Evolutionary conservation across 2,888 invertebrate species (phyloP), one percentile per base, ranked within the genome.

Genomic region (Himalopsyche anomala): DNA sequence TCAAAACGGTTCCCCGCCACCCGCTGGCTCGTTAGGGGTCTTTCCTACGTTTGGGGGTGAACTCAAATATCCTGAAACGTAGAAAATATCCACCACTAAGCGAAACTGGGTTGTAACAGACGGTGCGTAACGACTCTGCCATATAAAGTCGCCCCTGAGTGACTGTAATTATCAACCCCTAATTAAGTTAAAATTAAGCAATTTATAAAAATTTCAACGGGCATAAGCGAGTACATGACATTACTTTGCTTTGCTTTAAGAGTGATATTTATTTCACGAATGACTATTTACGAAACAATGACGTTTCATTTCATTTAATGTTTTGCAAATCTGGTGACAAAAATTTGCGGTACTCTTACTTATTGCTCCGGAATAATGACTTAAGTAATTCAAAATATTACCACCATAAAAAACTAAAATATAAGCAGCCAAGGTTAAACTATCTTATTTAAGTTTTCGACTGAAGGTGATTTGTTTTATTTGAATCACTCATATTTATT

Each of bases 151-250:
- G 36, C 74, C 74, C 74, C 74, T 74, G 74, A 74, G 74, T 74
- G 74, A 74, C 74, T 74, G 74, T 74, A 74, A 74, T 74, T 74
- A 74, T 74, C 74, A 74, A 74, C 74, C 74, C 74, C 74, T 74
- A 74, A 74, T 74, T 74, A 74, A 74, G 74, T 74, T 74, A 74
- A 36, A 74, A 74, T 74, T 74, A 38, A 74, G 74, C 74, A 74
- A 74, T 74, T 74, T 74, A 74, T 74, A 74, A 74, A 74, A 74
- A 74, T 74, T 74, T 74, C 28, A 74, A 36, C 74, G 74, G 12
- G 38, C 38, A 36, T 36, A 74, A 15, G 5, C 74, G 74, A 74
- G 28, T 74, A 74, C 19, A 74, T 15, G 74, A 5, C 38, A 15
- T 28, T 36, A 36, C 74, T 36, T 36, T 74, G 74, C 74, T 74